phyloP scores from a whole-genome alignment of 2,797 vertebrate genomes.

The Micropoecilia bifurca region DNA sequence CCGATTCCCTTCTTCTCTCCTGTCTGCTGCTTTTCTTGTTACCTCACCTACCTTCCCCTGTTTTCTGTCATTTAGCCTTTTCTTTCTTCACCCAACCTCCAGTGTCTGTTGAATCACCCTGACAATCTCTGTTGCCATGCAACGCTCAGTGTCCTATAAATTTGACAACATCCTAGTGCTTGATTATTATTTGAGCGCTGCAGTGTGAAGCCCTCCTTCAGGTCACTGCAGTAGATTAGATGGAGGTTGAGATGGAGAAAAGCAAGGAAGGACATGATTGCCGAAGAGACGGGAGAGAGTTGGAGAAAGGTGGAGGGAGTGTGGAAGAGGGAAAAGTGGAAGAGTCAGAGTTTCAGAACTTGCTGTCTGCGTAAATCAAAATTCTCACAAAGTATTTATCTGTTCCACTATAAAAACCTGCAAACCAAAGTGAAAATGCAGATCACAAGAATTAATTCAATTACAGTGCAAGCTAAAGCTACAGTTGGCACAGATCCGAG shows the following conservation, averaged over 20 bases:
- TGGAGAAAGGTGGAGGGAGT: slow-evolving; percentile 44
- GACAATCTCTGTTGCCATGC: slow-evolving; percentile 84
- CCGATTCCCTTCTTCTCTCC: slow-evolving; percentile 44
- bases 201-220: slow-evolving; percentile 76
- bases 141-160: slow-evolving; percentile 81
- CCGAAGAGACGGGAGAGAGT: slow-evolving; percentile 40
- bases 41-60: slow-evolving; percentile 54
- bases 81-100: slow-evolving; percentile 67
- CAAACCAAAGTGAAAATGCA: slow-evolving; percentile 47
- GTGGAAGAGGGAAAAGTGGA: slow-evolving; percentile 22
- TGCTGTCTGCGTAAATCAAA: slow-evolving; percentile 49
- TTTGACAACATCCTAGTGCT: slow-evolving; percentile 81
- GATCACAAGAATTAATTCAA: slow-evolving; percentile 48
- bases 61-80: slow-evolving; percentile 66
- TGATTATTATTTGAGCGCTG: slow-evolving; percentile 84
- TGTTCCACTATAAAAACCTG: slow-evolving; percentile 39
- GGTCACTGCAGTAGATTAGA: slow-evolving; percentile 77
- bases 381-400: slow-evolving; percentile 38
- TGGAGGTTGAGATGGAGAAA: slow-evolving; percentile 53
- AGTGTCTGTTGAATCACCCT: slow-evolving; percentile 72
- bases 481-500: slow-evolving; percentile 40
- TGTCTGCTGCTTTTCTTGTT: slow-evolving; percentile 41
- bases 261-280: slow-evolving; percentile 49
- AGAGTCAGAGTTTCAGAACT: slow-evolving; percentile 37
- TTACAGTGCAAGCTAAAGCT: slow-evolving; percentile 39